A percentile compares a stretch with the other conserved stretches of the same genome.
These are phyloP conservation scores for Catajapyx aquilonaris DNA, from an alignment of 1,140 invertebrate genomes.

Conservation along the genomic window DNA sequence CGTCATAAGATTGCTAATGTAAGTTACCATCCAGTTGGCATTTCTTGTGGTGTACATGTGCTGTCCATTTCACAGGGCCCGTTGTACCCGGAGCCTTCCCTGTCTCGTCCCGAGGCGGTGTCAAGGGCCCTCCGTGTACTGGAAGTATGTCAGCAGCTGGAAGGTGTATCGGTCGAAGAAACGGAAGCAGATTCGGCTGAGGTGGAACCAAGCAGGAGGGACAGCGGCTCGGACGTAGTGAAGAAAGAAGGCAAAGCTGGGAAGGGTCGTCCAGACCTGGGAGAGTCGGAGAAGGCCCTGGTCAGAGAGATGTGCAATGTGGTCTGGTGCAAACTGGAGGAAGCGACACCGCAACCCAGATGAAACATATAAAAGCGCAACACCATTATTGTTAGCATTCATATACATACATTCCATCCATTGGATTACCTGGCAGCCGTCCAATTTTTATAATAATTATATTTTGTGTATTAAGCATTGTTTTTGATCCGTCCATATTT, in stretches of 20 bases:
- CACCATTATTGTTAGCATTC: too few species aligned
- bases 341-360: too few species aligned
- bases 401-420: too few species aligned
- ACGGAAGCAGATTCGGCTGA: slow-evolving; percentile 4
- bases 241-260: background rate
- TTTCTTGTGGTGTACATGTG: too few species aligned
- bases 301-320: slow-evolving; percentile 94
- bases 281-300: slow-evolving; percentile 77
- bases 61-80: slow-evolving; percentile 1
- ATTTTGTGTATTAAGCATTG: too few species aligned
- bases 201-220: background rate
- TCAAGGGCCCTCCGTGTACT: slow-evolving; percentile 74
- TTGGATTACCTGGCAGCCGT: too few species aligned
- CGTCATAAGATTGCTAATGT: slow-evolving; percentile 10
- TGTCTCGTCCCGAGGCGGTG: slow-evolving; percentile 56
- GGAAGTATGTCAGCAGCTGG: slow-evolving; percentile 71
- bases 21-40: slow-evolving; percentile 5
- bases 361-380: too few species aligned
- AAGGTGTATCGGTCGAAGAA: slow-evolving; percentile 16
- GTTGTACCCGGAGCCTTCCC: slow-evolving; percentile 2
- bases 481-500: too few species aligned
- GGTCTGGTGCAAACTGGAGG: background rate
- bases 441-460: too few species aligned
- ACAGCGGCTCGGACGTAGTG: slow-evolving; percentile 1
- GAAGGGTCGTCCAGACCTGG: slow-evolving; percentile 30